Evolutionary conservation across 2,113 vertebrate genomes (phyloP), one percentile per base, ranked within the genome.

Genomic region (Campylorhamphus procurvoides): DNA sequence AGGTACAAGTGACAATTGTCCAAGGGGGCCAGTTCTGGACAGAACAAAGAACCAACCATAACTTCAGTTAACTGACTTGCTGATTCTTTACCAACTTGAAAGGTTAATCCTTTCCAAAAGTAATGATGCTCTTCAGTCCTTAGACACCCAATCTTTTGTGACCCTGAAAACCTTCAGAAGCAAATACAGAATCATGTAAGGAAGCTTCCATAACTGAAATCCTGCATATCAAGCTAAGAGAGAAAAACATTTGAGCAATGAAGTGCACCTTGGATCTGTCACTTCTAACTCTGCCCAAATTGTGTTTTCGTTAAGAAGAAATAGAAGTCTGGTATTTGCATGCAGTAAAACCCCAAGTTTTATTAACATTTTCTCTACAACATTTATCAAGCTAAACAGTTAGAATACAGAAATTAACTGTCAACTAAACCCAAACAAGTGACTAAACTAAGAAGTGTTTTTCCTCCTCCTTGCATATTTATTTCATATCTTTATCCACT

Each of bases 11-110:
- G 58, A 52, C 16, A 53, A 25, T 14, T 6, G 1, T 40, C n/a
- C 63, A 62, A 0, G 0, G 12, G 9, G 9, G 3, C 7, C 17
- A 81, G 28, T 46, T 60, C 49, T 37, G 37, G 39, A 49, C 9
- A 23, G 23, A 73, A 14, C 50, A n/a, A 56, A 85, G 28, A 73
- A 25, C 7, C 59, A 60, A 11, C 12, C 44, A 24, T 23, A 56
- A 79, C 1, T 7, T 83, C 53, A 60, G 49, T 49, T 64, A 86
- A 60, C 2, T 42, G 5, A 84, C 49, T 50, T 46, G 33, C 29
- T 72, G 18, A 52, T 37, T 84, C 40, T 76, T 82, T 22, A 9
- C 52, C 67, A 52, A 27, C 47, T 68, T 37, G 11, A 82, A 73
- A 58, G 0, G 0, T 56, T 59, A 44, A 62, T 25, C 33, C 42